Conservation (phyloP, 2,113 vertebrate genomes). For the Hoplias malabaricus region DNA sequence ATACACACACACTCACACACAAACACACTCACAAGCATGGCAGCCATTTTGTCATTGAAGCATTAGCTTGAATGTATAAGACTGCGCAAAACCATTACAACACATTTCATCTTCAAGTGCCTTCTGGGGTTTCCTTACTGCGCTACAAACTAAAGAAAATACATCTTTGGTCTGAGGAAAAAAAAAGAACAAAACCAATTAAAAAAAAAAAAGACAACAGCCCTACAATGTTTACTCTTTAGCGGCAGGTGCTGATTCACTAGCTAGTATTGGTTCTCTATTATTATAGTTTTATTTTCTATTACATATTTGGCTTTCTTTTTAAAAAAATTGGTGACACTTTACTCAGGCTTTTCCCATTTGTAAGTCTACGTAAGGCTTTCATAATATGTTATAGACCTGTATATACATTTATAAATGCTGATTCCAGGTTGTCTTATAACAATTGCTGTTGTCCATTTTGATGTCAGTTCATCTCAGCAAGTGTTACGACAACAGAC, state of each 20-base stretch:
- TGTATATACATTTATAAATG: too few relatives aligned
- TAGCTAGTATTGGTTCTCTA: constrained; percentile 9
- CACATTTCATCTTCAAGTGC: constrained; percentile 56
- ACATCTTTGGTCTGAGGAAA: constrained; percentile 10
- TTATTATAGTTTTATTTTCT: constrained; percentile 23
- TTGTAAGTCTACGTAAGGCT: too few relatives aligned
- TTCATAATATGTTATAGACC: too few relatives aligned
- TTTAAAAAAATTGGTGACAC: too few relatives aligned
- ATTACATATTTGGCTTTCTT: constrained; percentile 61
- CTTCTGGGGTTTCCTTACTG: constrained; percentile 46
- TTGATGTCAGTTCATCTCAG: too few relatives aligned
- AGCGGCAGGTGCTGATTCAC: constrained; percentile 11
- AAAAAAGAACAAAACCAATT: not conserved
- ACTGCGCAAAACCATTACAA: constrained; percentile 39
- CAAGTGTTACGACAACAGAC: too few relatives aligned
- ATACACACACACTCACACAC: constrained; percentile 3
- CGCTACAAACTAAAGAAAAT: not conserved
- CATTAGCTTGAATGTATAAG: constrained; percentile 52
- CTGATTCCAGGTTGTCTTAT: too few relatives aligned
- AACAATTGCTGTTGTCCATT: too few relatives aligned
- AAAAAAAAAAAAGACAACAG: not conserved
- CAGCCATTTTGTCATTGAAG: constrained; percentile 35
- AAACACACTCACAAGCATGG: constrained; percentile 31
- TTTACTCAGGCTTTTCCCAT: too few relatives aligned
- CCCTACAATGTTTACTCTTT: constrained; percentile 17